phyloP scores from a whole-genome alignment of 2,113 vertebrate species.

The Erythrolamprus reginae region DNA sequence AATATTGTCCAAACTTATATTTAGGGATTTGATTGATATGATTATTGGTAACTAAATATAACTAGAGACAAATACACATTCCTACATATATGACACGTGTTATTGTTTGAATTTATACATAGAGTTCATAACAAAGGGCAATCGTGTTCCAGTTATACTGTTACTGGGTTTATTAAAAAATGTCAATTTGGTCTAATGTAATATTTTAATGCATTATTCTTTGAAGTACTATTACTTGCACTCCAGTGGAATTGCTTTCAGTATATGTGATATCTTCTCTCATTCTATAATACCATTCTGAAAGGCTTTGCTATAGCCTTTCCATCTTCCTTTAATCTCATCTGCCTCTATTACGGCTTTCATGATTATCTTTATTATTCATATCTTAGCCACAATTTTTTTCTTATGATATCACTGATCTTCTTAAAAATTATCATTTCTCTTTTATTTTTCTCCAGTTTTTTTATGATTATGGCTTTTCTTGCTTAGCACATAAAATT shows the following conservation, averaged over 20 bases:
- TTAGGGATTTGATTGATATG: background rate
- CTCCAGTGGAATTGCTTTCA: background rate
- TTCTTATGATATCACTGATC: background rate
- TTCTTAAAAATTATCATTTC: background rate
- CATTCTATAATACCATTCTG: background rate
- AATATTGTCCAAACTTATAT: background rate
- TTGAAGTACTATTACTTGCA: background rate
- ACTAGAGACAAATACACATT: background rate
- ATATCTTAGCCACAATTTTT: background rate
- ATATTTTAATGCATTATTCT: background rate
- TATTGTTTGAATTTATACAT: background rate
- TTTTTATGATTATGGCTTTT: background rate
- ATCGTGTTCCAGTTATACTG: background rate
- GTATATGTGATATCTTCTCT: background rate
- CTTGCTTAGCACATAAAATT: background rate
- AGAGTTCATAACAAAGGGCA: background rate
- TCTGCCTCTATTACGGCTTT: background rate
- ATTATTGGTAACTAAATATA: background rate
- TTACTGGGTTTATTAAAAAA: background rate
- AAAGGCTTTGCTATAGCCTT: background rate
- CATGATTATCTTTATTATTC: background rate
- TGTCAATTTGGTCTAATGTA: background rate
- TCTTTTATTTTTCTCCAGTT: background rate
- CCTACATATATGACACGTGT: background rate
- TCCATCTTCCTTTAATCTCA: background rate